Evolutionary conservation across 2,113 vertebrate species (phyloP), one percentile per base, ranked within the genome.

Genomic region (Campylorhamphus procurvoides): DNA sequence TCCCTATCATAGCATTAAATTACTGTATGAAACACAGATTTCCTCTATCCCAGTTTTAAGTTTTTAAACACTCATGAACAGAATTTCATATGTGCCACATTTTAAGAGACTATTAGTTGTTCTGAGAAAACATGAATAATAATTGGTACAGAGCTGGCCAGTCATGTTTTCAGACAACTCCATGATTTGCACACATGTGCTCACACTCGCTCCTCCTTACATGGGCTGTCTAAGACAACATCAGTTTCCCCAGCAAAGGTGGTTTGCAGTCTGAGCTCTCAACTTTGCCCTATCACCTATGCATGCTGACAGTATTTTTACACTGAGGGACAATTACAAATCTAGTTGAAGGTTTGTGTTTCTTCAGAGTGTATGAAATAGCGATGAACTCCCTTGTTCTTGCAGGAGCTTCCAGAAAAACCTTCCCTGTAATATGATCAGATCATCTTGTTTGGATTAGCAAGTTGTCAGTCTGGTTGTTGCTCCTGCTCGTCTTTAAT

Each of bases 351-450:
- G 35, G 10, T 2, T 82, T n/a, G 14, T 31, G 16, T 64, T 84
- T 69, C 44, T 89, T 37, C 27, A 64, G 37, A 44, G 18, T 64
- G 58, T 86, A 64, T 92, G 62, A 39, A 90, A 52, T 7, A 40
- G 18, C 18, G 29, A n/a, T 75, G 69, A 87, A 55, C 35, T 35
- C 55, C 19, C 68, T 63, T 92, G 22, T n/a, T 92, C n/a, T 56
- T 58, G 18, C 20, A 50, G 64, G 35, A 87, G 60, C 60, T 88
- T 93, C 76, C 71, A 94, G 81, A 46, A 67, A 87, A 93, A 39
- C 31, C 18, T 80, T 69, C 39, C 7, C n/a, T 29, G 6, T 73
- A 80, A 39, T 18, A 73, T 29, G 55, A 68, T 60, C 59, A 53
- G 55, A 35, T 76, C 50, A 37, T 72, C 71, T 74, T 90, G 68